phyloP scores from a whole-genome alignment of 2,113 vertebrate species.

The Cyphomyrus plagiostoma region DNA sequence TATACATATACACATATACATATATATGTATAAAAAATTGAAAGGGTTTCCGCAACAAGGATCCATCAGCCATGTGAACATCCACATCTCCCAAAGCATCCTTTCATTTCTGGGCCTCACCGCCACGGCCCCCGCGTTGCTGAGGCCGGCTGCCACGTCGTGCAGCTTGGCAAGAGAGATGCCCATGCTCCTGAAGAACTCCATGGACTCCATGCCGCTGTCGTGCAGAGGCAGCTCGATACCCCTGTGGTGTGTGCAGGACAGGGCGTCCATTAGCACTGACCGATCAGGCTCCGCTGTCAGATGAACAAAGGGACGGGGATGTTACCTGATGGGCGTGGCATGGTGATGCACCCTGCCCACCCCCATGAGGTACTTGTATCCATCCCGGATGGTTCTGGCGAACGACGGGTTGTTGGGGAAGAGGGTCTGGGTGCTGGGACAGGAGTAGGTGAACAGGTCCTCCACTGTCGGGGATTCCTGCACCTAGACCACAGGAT shows the following conservation, averaged over 20 bases:
- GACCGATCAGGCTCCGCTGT: not conserved
- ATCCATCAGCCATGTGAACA: conserved; percentile 29
- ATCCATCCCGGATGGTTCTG: conserved; percentile 66
- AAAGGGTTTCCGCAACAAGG: not conserved
- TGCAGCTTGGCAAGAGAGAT: conserved; percentile 63
- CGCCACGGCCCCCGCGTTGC: conserved; percentile 18
- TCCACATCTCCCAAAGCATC: not conserved
- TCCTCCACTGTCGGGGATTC: conserved; percentile 46
- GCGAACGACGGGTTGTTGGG: conserved; percentile 71
- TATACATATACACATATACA: too few species aligned
- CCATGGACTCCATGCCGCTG: conserved; percentile 60
- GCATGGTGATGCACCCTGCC: conserved; percentile 53
- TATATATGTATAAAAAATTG: not conserved
- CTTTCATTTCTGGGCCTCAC: not conserved
- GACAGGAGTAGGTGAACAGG: conserved; percentile 65
- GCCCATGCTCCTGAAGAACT: conserved; percentile 72
- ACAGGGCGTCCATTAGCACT: not conserved
- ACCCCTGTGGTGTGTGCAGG: conserved; percentile 44
- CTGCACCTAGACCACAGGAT: conserved; percentile 25
- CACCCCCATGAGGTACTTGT: conserved; percentile 70
- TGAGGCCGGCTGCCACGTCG: conserved; percentile 37
- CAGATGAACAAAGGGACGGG: conserved; percentile 14
- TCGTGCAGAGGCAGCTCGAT: conserved; percentile 64
- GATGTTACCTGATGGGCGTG: conserved; percentile 49
- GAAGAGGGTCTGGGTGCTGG: conserved; percentile 65